Percentiles rank a stretch among this genome's conserved stretches.
Conservation (phyloP, 1,140 invertebrate genomes). For the Pseudomyrmex concolor region DNA sequence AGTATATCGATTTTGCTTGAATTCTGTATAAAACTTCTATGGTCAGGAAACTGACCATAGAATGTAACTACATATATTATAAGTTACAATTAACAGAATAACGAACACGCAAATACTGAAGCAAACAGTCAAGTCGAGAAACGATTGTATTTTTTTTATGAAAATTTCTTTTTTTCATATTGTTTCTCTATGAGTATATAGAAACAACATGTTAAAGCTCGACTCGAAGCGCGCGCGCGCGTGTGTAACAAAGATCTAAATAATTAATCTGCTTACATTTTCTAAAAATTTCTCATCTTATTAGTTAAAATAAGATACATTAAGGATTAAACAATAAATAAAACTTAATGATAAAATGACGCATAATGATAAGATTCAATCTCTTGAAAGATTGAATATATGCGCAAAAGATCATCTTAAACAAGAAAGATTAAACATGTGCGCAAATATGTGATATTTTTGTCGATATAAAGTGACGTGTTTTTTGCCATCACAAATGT, state of each 20-base stretch:
- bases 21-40: slow-evolving; percentile 15
- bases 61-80: not conserved
- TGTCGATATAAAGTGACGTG: slow-evolving; percentile 37
- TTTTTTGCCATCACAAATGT: slow-evolving; percentile 50
- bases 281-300: not conserved
- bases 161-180: not conserved
- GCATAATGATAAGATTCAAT: too few relatives aligned
- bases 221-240: too few relatives aligned
- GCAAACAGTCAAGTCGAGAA: slow-evolving; percentile 30
- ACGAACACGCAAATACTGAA: slow-evolving; percentile 4
- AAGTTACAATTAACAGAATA: not conserved
- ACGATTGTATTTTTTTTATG: not conserved
- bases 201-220: too few relatives aligned
- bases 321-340: slow-evolving; percentile 3
- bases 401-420: too few relatives aligned
- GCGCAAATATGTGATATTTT: slow-evolving; percentile 53
- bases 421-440: not conserved
- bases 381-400: too few relatives aligned
- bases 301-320: not conserved
- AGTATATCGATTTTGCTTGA: slow-evolving; percentile 37
- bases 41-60: not conserved
- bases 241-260: not conserved
- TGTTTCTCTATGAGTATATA: too few relatives aligned
- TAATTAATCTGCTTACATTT: not conserved
- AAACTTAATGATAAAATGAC: too few relatives aligned